phyloP scores from a whole-genome alignment of 2,797 vertebrate species.

The Cryptoprocta ferox region DNA sequence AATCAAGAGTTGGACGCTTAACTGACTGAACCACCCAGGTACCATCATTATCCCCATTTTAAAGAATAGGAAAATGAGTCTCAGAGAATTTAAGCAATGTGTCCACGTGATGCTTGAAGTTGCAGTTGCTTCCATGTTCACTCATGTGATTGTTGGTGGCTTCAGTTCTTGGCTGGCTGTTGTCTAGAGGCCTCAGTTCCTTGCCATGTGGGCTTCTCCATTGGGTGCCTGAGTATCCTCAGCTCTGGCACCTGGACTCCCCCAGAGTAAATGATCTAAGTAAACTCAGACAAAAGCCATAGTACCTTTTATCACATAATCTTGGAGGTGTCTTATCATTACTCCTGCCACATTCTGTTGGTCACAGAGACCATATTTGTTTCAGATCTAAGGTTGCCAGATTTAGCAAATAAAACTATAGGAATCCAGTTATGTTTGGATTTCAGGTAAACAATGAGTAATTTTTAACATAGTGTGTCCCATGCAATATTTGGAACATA shows the following conservation, averaged over 20 bases:
- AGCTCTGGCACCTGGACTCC: background rate
- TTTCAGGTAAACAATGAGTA: background rate
- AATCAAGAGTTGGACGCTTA: too few relatives aligned
- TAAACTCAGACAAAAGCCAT: background rate
- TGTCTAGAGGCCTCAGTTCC: background rate
- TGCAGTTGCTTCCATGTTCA: background rate
- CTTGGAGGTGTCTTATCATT: background rate
- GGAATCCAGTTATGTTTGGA: background rate
- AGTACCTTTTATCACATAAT: background rate
- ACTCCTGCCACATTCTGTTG: background rate
- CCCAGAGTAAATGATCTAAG: background rate
- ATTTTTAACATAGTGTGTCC: background rate
- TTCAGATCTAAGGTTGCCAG: background rate
- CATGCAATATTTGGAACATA: background rate
- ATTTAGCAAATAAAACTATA: background rate
- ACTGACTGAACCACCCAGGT: too few relatives aligned
- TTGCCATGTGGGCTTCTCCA: background rate
- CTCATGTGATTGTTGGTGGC: background rate
- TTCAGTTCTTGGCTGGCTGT: background rate
- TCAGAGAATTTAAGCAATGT: background rate
- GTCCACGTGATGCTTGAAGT: background rate
- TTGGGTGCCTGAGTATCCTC: background rate
- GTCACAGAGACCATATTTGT: background rate
- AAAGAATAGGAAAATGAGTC: background rate
- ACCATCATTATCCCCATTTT: background rate